Evolutionary conservation across 92 coral and sea anemone genomes (phyloP).

Genomic region (Scolanthus callimorphus): DNA sequence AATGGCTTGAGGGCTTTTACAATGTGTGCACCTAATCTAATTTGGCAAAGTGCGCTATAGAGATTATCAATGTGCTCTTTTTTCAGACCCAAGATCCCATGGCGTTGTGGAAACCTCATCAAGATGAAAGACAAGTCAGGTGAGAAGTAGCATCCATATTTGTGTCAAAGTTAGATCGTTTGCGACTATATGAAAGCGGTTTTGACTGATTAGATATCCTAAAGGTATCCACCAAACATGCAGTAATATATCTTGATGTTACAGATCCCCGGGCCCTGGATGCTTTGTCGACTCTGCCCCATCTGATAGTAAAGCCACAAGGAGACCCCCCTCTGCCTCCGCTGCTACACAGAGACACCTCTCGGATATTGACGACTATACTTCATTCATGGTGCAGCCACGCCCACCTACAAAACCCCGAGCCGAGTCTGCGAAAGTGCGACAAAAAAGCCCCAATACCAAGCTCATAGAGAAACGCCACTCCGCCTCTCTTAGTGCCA

Average conservation of each 20-base stretch:
- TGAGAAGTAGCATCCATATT: too few species aligned
- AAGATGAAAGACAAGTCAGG: too few species aligned
- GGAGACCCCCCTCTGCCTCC: constrained; percentile 7
- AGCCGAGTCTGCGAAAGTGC: constrained; percentile 69
- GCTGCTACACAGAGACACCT: constrained; percentile 1
- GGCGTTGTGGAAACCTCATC: constrained; percentile 65
- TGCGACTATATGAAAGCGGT: too few species aligned
- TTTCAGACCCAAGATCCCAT: constrained; percentile 75
- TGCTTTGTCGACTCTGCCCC: constrained; percentile 8
- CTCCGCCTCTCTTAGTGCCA: constrained; percentile 76
- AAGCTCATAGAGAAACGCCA: constrained; percentile 74
- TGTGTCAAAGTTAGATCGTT: too few species aligned
- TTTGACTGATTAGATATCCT: too few species aligned
- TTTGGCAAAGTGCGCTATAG: too few species aligned
- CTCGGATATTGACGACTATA: constrained; percentile 12
- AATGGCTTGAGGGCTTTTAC: too few species aligned
- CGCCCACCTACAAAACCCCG: constrained; percentile 85
- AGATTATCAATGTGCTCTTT: too few species aligned
- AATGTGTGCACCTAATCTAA: too few species aligned
- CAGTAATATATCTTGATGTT: too few species aligned
- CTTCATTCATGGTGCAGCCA: constrained; percentile 51
- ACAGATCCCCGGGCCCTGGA: constrained; percentile 24
- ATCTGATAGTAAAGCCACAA: neutral
- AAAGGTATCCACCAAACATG: too few species aligned
- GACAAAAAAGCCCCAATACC: constrained; percentile 46